These are phyloP conservation scores for Ciona savignyi DNA, from an alignment of 23 tunicate species.

Conservation along the genomic window DNA sequence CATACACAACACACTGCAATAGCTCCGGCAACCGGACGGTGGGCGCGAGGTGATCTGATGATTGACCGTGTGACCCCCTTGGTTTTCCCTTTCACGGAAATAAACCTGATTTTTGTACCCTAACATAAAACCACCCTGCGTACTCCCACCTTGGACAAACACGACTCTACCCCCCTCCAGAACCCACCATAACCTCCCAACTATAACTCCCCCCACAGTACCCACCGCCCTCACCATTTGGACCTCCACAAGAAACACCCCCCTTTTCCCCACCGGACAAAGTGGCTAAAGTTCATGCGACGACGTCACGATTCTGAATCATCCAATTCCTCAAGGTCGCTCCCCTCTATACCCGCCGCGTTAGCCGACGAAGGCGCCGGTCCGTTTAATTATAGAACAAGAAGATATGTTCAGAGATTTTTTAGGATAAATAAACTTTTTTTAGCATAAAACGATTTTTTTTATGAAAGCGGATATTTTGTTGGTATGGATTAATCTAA, in stretches of 20 bases:
- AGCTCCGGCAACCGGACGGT: no score
- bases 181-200: no score
- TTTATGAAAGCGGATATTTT: background rate
- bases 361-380: slow-evolving; percentile 20
- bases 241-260: slow-evolving; percentile 5
- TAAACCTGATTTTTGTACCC: no score
- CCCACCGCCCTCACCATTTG: slow-evolving; percentile 23
- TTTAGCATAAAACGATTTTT: background rate
- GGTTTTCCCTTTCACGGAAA: no score
- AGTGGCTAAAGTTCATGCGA: slow-evolving; percentile 6
- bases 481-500: background rate
- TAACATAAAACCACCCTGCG: no score
- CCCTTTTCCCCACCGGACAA: background rate
- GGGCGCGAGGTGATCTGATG: no score
- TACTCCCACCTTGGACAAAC: no score
- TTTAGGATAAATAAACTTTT: background rate
- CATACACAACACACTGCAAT: no score
- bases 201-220: background rate
- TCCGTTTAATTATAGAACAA: no score
- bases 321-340: slow-evolving; percentile 32
- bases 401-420: no score
- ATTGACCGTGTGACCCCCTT: no score
- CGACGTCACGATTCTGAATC: slow-evolving; percentile 44
- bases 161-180: no score
- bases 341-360: slow-evolving; percentile 39